Evolutionary conservation across 2,113 vertebrate species (phyloP).

Genomic region (Aspiorhynchus laticeps): DNA sequence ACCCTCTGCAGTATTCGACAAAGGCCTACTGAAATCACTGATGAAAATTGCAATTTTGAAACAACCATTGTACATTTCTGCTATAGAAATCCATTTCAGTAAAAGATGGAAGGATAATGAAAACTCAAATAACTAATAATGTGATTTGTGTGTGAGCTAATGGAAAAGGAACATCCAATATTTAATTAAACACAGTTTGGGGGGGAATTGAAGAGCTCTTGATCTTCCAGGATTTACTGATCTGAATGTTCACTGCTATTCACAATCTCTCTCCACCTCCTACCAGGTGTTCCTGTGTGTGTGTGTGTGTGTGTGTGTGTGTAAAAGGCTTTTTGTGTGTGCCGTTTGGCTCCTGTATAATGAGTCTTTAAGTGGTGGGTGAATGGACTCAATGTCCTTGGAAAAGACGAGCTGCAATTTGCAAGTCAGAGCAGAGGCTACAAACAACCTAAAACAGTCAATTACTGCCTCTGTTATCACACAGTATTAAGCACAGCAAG

Average conservation of each 20-base stretch:
- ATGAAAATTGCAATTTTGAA: background rate
- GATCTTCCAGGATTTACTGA: constrained; percentile 9
- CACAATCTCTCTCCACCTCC: constrained; percentile 23
- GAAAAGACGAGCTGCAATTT: constrained; percentile 51
- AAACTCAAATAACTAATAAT: constrained; percentile 11
- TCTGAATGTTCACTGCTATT: constrained; percentile 31
- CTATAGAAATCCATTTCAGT: background rate
- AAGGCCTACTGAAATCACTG: background rate
- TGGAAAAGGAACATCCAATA: background rate
- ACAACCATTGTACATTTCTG: background rate
- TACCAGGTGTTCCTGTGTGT: constrained; percentile 41
- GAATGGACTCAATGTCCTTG: constrained; percentile 58
- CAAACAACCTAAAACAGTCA: constrained; percentile 63
- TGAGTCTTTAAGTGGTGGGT: constrained; percentile 54
- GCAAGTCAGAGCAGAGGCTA: constrained; percentile 54
- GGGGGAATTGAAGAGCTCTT: background rate
- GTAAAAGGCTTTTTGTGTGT: constrained; percentile 61
- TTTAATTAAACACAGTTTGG: constrained; percentile 15
- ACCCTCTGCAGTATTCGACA: background rate
- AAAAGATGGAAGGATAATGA: background rate
- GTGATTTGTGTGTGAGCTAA: background rate
- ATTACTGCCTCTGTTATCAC: constrained; percentile 63
- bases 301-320: constrained; percentile 48
- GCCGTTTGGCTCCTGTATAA: constrained; percentile 58
- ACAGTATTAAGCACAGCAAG: constrained; percentile 63